Evolutionary conservation across 2,888 invertebrate species (phyloP), one percentile per base, ranked within the genome.

Genomic region (Drosophila niveifrons): DNA sequence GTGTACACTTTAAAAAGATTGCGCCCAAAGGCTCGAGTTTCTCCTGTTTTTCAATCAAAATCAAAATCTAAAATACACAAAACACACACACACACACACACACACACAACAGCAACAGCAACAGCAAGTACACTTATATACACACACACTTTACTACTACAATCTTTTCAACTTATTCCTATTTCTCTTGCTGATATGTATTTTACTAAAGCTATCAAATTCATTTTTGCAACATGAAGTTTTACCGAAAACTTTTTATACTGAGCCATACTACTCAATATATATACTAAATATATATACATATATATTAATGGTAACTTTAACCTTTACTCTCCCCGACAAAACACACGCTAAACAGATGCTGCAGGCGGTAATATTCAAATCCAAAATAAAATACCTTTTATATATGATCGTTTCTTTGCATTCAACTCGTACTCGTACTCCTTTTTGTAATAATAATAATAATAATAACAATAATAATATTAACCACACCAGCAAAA

Each of bases 281-380:
- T 23, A 23, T n/a, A n/a, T n/a, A n/a, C 23, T 23, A 23, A 4
- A 23, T 23, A 18, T 23, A 23, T 23, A 23, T 23, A 18, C 18
- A n/a, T n/a, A n/a, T 56, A 69, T 89, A 89, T 72, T 87, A 89
- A 89, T 89, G 73, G 64, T 39, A 72, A 78, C 73, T 84, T 80
- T 77, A 68, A 75, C 72, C 71, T 88, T 72, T 90, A 76, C 85
- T 81, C 63, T 77, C 79, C 73, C 70, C 63, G 44, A 71, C 52
- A 72, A 72, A 72, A 58, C 52, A 77, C 90, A 90, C 88, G 90
- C 88, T 88, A 82, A 79, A 91, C 91, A 91, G 91, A 91, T 91
- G 91, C 91, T 84, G 91, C 91, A 87, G 91, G 90, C 90, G 90
- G 91, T 90, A 89, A 90, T 82, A 80, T 80, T 72, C 73, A 65